Evolutionary conservation across 2,113 vertebrate species (phyloP), one percentile per base, ranked within the genome.

Genomic region (Oenanthe oenanthe): DNA sequence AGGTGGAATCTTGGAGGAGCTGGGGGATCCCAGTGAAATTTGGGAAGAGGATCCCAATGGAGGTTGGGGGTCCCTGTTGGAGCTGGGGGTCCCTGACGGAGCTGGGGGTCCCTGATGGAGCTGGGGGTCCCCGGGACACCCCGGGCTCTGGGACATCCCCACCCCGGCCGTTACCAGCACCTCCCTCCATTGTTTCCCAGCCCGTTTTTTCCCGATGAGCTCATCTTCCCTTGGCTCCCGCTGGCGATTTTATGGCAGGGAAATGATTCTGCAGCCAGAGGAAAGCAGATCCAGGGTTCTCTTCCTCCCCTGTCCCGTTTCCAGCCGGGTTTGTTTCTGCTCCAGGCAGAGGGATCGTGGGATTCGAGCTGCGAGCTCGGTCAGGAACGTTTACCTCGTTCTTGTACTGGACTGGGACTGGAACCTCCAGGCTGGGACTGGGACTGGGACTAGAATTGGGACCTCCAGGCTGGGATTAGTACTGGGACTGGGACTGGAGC

Each of bases 151-250:
- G 83, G 75, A 20, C 53, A 60, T 15, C 68, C 81, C 25, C 89
- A 14, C 34, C 67, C 74, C 22, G 1, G 51, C 56, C 54, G 13
- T 77, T 86, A 14, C 17, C 95, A 91, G 89, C 92, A 38, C 93
- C 91, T 96, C 96, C 96, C 92, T 96, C 83, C 91, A 95, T 91
- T 95, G 96, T 96, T 93, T 51, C 84, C 85, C 83, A 40, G 3
- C 7, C 54, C 0, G 32, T 2, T 0, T 48, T 90, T 87, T 94
- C 89, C 72, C 34, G 1, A 88, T 85, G 77, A 91, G 51, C 84
- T 95, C 70, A 95, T 63, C 89, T 73, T 51, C 71, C 92, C 81
- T 81, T 79, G 91, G 89, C 89, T 95, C 86, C 76, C 7, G 1
- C 74, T 8, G 88, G 58, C 3, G 43, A 28, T 79, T 96, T 96